Evolutionary conservation across 1,140 invertebrate species (phyloP), one percentile per base, ranked within the genome.

Genomic region (Bombus confusus): DNA sequence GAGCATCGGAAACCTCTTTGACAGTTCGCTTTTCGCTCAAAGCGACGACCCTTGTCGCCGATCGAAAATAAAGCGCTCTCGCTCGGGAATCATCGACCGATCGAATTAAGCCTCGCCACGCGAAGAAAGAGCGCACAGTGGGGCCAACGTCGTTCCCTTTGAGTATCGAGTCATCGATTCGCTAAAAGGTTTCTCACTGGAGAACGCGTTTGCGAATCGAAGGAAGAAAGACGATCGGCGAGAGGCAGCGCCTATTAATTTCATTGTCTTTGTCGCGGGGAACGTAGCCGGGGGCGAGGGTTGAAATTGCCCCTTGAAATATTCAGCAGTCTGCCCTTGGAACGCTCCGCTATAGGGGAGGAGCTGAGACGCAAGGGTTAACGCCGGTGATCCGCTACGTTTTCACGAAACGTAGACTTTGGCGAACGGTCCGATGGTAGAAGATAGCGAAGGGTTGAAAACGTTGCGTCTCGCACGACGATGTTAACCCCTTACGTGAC

Each of bases 251-350:
- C 57, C 88, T 90, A 88, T 91, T 91, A 91, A 92, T 92, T 91
- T 91, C 83, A 79, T 86, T 85, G 91, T 87, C 88, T 87, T 85
- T 85, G 89, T 80, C 83, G 83, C 57, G 62, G 62, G n/a, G 59
- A 68, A 74, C 87, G 66, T 57, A 28, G 41, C 72, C 41, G n/a
- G 74, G 66, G 57, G 78, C 74, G 78, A 83, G 87, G 89, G 89
- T 80, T 69, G 87, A 83, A 93, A 92, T 93, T 92, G 89, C 86
- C 85, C 85, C 85, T 83, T 93, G 87, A 93, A 93, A 93, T 93
- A 93, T 93, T 93, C 91, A 93, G 87, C 87, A 88, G 90, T 88
- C 83, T 86, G 87, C 69, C 85, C 82, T 85, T 85, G 89, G 82
- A 83, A 64, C 73, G 74, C 31, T 66, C 22, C 57, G 73, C 28